Evolutionary conservation across 2,113 vertebrate species (phyloP).

Genomic region (Tragelaphus buxtoni): DNA sequence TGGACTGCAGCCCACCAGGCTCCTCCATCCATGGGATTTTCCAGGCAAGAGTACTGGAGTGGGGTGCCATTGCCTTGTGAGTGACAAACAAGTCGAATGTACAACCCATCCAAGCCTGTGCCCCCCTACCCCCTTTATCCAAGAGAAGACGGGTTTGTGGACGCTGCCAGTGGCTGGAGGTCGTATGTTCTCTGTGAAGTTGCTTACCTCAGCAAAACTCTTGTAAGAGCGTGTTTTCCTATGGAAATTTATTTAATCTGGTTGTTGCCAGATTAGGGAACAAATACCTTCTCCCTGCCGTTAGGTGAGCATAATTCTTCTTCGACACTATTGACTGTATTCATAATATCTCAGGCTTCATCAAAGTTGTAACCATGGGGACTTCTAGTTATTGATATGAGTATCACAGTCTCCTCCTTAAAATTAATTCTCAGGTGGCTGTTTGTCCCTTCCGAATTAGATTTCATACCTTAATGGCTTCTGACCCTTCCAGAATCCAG

Average conservation of each 20-base stretch:
- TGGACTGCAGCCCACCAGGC: neutral
- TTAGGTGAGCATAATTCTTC: neutral
- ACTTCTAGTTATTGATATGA: neutral
- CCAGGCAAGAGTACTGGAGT: neutral
- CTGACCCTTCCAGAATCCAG: fast-evolving
- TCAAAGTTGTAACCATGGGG: neutral
- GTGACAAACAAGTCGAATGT: too few species aligned
- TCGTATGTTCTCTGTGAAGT: fast-evolving
- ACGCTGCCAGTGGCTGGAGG: fast-evolving
- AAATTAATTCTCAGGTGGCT: neutral
- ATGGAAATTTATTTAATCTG: neutral
- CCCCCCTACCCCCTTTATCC: too few species aligned
- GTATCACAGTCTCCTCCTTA: neutral
- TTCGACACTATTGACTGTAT: fast-evolving
- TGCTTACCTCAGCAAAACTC: neutral
- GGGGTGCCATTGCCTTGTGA: neutral
- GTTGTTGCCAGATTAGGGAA: neutral
- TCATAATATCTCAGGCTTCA: neutral
- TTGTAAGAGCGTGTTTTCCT: neutral
- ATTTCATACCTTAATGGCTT: fast-evolving
- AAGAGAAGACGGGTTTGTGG: neutral
- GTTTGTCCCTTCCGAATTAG: neutral
- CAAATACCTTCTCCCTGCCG: neutral
- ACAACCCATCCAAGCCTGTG: fast-evolving
- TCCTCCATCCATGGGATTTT: neutral